phyloP scores from a whole-genome alignment of 2,113 vertebrate species.

The Caloenas nicobarica region DNA sequence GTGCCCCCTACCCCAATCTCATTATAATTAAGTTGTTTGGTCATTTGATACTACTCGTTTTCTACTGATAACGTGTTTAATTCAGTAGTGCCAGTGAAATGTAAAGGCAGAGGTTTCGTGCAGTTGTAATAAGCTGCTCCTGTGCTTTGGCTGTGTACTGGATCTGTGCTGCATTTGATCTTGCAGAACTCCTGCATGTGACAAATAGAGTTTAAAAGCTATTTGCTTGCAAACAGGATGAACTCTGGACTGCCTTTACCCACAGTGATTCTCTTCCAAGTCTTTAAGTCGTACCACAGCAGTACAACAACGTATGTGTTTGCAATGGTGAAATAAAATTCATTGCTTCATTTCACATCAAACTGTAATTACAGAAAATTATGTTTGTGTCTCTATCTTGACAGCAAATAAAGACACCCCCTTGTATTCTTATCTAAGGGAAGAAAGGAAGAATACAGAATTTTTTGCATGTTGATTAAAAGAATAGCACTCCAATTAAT shows the following conservation, averaged over 20 bases:
- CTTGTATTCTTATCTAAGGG: background rate
- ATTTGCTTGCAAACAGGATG: background rate
- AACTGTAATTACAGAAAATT: background rate
- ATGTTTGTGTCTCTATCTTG: background rate
- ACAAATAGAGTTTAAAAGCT: background rate
- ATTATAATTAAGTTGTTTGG: background rate
- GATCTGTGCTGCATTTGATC: background rate
- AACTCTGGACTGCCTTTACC: conserved; percentile 41
- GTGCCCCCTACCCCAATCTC: background rate
- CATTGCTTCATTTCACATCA: background rate
- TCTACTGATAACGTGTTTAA: background rate
- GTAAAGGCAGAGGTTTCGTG: background rate
- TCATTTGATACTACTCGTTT: background rate
- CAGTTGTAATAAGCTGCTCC: background rate
- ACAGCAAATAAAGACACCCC: background rate
- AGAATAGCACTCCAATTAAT: background rate
- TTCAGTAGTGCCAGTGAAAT: background rate
- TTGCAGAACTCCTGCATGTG: background rate
- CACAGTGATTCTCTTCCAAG: background rate
- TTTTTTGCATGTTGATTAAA: background rate
- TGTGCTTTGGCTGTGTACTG: background rate
- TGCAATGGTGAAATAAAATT: background rate
- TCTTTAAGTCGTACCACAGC: background rate
- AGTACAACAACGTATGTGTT: background rate
- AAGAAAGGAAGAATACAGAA: background rate